Evolutionary conservation across 1,140 invertebrate species (phyloP), one percentile per base, ranked within the genome.

Genomic region (Panonychus citri): DNA sequence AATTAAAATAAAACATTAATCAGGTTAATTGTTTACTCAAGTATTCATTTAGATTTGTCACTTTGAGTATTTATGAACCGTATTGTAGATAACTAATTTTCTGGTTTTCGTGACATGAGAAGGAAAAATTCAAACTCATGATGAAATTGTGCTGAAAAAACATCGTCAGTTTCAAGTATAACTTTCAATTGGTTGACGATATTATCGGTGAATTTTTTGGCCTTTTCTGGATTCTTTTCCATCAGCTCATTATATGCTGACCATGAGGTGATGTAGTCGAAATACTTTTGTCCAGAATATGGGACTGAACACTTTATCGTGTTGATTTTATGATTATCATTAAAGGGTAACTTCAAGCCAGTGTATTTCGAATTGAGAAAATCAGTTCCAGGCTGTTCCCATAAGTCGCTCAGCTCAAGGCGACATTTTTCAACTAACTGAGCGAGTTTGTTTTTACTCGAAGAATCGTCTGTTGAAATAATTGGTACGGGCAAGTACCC

Each of bases 401-500:
- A 51, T 21, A 15, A 8, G 25, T 17, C 4, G 12, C 13, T 40
- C 24, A 34, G 26, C 19, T 21, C n/a, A 21, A 17, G 43, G 17
- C 25, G 25, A 43, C n/a, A 12, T 15, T 40, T 26, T 3, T 55
- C 19, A 4, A 55, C 26, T 17, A 55, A 2, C 17, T 26, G 15
- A 7, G 3, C 19, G 3, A 55, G 25, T 55, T 42, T 55, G n/a
- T 55, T 24, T 2, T 26, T 15, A 43, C 15, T 25, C 15, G 13
- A 34, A 34, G 5, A 34, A 34, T 34, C 26, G 2, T 26, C 40
- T 10, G 10, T 26, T 17, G 25, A 55, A n/a, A 43, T 28, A 3
- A 19, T n/a, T 55, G 55, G 55, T 17, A 51, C 19, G 21, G 10
- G 12, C 12, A 21, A 24, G 57, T 67, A 66, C 7, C 62, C 64